Conservation (phyloP, 2,888 invertebrate genomes). For the Pyrrhosoma nymphula region DNA sequence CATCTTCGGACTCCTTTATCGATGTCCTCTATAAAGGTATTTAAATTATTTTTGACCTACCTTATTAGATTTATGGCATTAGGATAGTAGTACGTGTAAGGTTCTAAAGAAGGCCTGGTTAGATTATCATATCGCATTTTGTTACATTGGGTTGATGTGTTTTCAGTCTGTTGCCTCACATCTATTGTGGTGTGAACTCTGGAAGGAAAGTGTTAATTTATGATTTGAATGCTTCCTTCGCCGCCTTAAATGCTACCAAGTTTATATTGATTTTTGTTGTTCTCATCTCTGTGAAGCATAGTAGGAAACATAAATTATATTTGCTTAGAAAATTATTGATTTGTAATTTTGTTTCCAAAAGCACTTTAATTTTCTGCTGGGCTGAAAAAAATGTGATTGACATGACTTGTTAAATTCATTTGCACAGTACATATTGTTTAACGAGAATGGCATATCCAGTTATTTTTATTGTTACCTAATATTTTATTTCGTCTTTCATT, state of each 20-base stretch:
- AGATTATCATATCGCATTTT: neutral
- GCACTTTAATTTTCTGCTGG: neutral
- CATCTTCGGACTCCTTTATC: conserved; percentile 55
- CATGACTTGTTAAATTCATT: neutral
- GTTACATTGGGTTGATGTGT: neutral
- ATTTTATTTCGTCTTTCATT: conserved; percentile 23
- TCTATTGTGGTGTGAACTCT: neutral
- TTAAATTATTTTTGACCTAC: neutral
- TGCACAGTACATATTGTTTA: neutral
- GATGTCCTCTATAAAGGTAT: conserved; percentile 52
- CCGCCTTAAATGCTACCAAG: neutral
- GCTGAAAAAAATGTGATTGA: neutral
- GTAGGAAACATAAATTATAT: neutral
- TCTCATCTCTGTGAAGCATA: neutral
- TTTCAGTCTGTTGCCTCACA: neutral
- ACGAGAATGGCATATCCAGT: neutral
- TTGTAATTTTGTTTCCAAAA: neutral
- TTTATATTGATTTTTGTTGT: neutral
- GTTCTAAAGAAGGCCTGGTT: neutral
- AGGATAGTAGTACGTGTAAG: neutral
- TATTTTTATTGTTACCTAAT: neutral
- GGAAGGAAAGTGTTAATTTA: neutral
- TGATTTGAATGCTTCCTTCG: neutral
- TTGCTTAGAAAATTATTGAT: neutral
- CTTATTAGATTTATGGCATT: neutral